A percentile compares a stretch with the other conserved stretches of the same genome.
These are phyloP conservation scores for Didymodactylos carnosus DNA, from an alignment of 2,888 invertebrate genomes.

Conservation along the genomic window DNA sequence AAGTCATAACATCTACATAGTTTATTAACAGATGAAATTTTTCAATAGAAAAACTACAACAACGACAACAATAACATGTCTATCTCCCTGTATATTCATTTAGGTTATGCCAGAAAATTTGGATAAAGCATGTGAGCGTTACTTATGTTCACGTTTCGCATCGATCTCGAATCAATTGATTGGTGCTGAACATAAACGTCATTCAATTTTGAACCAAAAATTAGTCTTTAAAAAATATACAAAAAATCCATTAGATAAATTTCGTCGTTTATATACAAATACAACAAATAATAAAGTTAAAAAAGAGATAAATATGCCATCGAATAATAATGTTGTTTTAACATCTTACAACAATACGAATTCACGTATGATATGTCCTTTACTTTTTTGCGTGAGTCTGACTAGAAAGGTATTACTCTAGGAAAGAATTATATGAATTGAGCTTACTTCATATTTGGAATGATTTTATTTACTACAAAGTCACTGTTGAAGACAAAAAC, in stretches of 20 bases:
- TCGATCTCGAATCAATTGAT: background rate
- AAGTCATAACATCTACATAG: too few relatives aligned
- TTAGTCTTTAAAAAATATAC: background rate
- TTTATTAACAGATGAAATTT: too few relatives aligned
- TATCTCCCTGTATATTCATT: background rate
- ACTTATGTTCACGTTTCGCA: background rate
- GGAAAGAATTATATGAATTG: too few relatives aligned
- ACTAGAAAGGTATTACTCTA: too few relatives aligned
- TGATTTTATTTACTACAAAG: too few relatives aligned
- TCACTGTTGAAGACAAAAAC: too few relatives aligned
- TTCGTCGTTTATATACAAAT: background rate
- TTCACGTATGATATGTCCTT: too few relatives aligned
- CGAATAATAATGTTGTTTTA: too few relatives aligned
- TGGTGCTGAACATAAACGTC: background rate
- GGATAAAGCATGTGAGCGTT: background rate
- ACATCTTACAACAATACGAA: too few relatives aligned
- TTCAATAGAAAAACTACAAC: too few relatives aligned
- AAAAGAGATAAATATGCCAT: background rate
- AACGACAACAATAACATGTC: background rate
- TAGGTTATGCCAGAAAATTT: background rate
- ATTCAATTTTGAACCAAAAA: background rate
- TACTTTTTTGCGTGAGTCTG: too few relatives aligned
- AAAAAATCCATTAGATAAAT: background rate
- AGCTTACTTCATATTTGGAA: too few relatives aligned
- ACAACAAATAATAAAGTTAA: background rate